Evolutionary conservation across 2,888 invertebrate species (phyloP).

Genomic region (Urechis unicinctus): DNA sequence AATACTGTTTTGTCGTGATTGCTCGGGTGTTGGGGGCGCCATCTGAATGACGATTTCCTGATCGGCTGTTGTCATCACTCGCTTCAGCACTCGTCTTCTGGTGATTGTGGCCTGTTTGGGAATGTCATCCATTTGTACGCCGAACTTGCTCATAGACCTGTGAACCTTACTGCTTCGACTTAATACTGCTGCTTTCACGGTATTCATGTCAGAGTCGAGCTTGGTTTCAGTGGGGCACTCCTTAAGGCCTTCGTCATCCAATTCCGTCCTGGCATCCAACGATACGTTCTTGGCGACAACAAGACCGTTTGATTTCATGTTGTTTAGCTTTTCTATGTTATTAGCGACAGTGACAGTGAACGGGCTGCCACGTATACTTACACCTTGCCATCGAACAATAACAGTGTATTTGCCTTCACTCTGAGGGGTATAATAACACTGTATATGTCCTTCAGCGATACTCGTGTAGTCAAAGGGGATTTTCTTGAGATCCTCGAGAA

Average conservation of each 20-base stretch:
- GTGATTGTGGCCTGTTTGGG: conserved; percentile 25
- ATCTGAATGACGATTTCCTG: conserved; percentile 27
- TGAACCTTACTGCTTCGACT: conserved; percentile 5
- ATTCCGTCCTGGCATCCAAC: not conserved
- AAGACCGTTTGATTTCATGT: not conserved
- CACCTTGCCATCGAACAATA: conserved; percentile 29
- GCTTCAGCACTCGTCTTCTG: conserved; percentile 31
- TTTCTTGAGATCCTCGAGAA: conserved; percentile 6
- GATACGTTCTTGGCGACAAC: not conserved
- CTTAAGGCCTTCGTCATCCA: not conserved
- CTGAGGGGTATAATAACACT: conserved; percentile 34
- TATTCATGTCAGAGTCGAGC: not conserved
- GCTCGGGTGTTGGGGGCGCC: conserved; percentile 3
- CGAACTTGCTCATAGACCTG: not conserved
- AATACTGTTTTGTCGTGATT: not conserved
- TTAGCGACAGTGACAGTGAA: conserved; percentile 29
- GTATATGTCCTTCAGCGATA: conserved; percentile 30
- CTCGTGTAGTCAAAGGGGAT: conserved; percentile 35
- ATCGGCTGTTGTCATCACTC: conserved; percentile 33
- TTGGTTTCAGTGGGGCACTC: too few species aligned
- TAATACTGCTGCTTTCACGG: conserved; percentile 1
- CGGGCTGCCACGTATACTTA: conserved; percentile 34
- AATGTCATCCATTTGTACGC: not conserved
- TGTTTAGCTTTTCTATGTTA: conserved; percentile 9
- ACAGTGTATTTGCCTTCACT: conserved; percentile 33